Evolutionary conservation across 1,140 invertebrate species (phyloP), one percentile per base, ranked within the genome.

Genomic region (Nomia melanderi): DNA sequence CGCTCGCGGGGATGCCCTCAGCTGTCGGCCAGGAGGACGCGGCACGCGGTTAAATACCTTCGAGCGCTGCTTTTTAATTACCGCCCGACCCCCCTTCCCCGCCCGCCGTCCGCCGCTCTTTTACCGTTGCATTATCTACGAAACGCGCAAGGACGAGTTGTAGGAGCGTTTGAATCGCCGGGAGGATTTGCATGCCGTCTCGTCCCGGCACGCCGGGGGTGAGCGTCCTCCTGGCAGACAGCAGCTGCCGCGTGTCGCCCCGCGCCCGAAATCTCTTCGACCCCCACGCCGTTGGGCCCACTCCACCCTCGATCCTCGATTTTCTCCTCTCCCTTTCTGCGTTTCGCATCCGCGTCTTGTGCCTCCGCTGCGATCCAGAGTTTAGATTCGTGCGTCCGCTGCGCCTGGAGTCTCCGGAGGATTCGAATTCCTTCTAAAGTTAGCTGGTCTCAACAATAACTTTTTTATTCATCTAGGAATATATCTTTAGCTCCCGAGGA

Each of bases 181-280:
- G 23, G 23, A 25, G 23, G 65, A 76, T 76, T 76, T 76, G 73
- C 73, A 69, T 69, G 20, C n/a, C 60, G 33, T 39, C 17, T 50
- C 59, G 59, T 39, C 59, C 1, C n/a, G 31, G 59, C 47, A 11
- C 41, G 44, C 31, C 17, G 64, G 64, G 73, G 73, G 64, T 50
- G 54, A 60, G 41, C 72, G 72, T 64, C 72, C 57, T 60, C 70
- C 47, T 64, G 47, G 50, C 73, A 76, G 73, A 69, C 73, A 57
- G 73, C 73, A 76, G 73, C 73, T 76, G 73, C 23, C 66, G 33
- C 20, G 64, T 70, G 29, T 67, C 65, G 47, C 31, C 53, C 31
- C 8, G 47, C 41, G 4, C 47, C 11, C 53, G 29, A 67, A 69
- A 76, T 76, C 73, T 76, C 54, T 47, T 69, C 36, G 54, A 59